Evolutionary conservation across 2,797 vertebrate genomes (phyloP).

Genomic region (Perdix hodgsoniae): DNA sequence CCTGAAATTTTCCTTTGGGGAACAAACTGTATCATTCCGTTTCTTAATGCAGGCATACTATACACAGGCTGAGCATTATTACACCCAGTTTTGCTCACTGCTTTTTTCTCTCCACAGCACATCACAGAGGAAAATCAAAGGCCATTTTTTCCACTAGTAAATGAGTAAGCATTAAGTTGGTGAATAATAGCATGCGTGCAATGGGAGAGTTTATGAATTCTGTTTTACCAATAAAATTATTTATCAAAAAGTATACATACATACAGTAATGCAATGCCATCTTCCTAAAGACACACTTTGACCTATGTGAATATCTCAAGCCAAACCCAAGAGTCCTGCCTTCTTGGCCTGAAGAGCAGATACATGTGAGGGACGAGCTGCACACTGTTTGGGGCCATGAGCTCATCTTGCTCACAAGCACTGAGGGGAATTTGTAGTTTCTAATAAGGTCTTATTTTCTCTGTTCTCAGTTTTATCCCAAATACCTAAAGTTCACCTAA

Average conservation of each 20-base stretch:
- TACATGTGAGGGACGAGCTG: background rate
- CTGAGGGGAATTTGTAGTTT: background rate
- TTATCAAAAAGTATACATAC: background rate
- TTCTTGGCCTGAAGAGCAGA: background rate
- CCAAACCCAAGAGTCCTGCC: background rate
- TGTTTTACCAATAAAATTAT: background rate
- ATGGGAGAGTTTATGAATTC: background rate
- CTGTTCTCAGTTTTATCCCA: background rate
- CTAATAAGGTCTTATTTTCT: background rate
- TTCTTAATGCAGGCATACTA: background rate
- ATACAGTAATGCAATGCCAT: background rate
- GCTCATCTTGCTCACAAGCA: background rate
- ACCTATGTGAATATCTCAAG: background rate
- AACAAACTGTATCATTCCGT: background rate
- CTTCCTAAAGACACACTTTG: background rate
- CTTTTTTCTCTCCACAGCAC: background rate
- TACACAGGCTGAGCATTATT: background rate
- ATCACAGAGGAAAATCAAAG: background rate
- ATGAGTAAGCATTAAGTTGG: background rate
- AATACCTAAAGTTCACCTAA: background rate
- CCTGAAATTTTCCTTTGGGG: background rate
- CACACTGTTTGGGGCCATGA: accelerated
- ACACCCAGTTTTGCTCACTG: background rate
- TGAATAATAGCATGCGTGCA: background rate
- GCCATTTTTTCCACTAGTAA: background rate